A percentile compares a stretch with the other conserved stretches of the same genome.
phyloP scores from a whole-genome alignment of 2,888 invertebrate species.

The Meliscaeva auricollis region DNA sequence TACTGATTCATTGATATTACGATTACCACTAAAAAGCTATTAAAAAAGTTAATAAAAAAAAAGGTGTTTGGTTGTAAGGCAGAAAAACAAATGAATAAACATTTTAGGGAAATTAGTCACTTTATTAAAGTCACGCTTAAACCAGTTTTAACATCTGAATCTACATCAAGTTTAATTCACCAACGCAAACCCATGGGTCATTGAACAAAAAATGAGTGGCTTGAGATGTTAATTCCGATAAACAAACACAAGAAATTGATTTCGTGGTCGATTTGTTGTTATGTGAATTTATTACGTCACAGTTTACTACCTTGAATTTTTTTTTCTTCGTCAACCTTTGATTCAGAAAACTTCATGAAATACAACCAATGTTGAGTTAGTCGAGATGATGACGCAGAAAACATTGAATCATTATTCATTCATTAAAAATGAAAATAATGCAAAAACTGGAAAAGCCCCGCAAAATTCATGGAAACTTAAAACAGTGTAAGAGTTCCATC shows the following conservation, averaged over 20 bases:
- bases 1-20: not conserved
- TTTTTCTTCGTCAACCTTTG: not conserved
- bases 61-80: no score
- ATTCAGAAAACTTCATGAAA: conserved; percentile 10
- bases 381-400: conserved; percentile 5
- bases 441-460: conserved; percentile 37
- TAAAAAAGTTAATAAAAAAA: not conserved
- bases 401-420: conserved; percentile 20
- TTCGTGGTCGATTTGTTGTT: not conserved
- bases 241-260: conserved; percentile 15
- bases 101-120: not conserved
- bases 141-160: not conserved
- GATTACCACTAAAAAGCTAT: not conserved
- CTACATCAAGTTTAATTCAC: not conserved
- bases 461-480: conserved; percentile 25
- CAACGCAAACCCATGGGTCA: conserved; percentile 3
- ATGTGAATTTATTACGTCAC: conserved; percentile 1
- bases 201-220: conserved; percentile 8
- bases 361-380: not conserved
- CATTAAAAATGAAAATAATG: not conserved
- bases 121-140: not conserved
- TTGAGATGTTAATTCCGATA: not conserved
- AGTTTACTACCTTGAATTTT: not conserved
- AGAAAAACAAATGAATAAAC: not conserved
- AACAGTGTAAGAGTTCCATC: not conserved